Base-by-base conservation (phyloP, 2,113 vertebrate genomes). In the Steatornis caripensis region DNA sequence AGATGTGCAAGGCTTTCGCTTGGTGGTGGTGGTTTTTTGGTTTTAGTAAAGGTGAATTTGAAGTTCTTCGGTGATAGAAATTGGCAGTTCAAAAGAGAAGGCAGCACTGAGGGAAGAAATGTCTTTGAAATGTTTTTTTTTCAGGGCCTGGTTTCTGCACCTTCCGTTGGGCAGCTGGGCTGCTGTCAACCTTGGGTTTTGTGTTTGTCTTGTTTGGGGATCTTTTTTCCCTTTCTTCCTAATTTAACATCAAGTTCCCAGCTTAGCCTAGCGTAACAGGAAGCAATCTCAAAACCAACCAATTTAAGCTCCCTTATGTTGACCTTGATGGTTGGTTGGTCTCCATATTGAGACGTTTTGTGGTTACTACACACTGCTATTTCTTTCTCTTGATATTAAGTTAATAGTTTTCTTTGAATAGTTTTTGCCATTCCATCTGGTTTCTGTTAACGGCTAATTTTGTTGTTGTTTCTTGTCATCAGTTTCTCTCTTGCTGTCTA, bases 381-480 rank as follows among this genome's bases (percentile, higher is more conserved):
- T 90, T 86, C 54, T 87, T 93, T 70, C 32, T 94, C 41, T 86
- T 84, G 39, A 39, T 87, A 79, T 13, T 90, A 60, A 80, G 51
- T 81, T 96, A 86, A 71, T 90, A 70, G 87, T 74, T 78, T 69
- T 68, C 37, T 91, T 85, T 62, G 17, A 86, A 76, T 51, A 26
- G 51, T 43, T 91, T 83, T 83, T 89, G 34, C 79, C 48, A 58
- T 86, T 94, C 60, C 54, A 54, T 95, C 74, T 95, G 82, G 32
- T 89, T 91, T 94, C 84, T 94, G n/a, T 69, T 90, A 91, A 83
- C 1, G 1, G 26, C 37, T 92, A 55, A 89, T 93, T 93, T 90
- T 92, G 51, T 81, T 89, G 79, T 84, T 84, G 60, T 83, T 83
- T 70, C 71, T 95, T 94, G 83, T 90, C 55, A 90, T 84, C 58